These are phyloP conservation scores for Pogonomyrmex californicus DNA, from an alignment of 1,140 invertebrate species.

Conservation along the genomic window DNA sequence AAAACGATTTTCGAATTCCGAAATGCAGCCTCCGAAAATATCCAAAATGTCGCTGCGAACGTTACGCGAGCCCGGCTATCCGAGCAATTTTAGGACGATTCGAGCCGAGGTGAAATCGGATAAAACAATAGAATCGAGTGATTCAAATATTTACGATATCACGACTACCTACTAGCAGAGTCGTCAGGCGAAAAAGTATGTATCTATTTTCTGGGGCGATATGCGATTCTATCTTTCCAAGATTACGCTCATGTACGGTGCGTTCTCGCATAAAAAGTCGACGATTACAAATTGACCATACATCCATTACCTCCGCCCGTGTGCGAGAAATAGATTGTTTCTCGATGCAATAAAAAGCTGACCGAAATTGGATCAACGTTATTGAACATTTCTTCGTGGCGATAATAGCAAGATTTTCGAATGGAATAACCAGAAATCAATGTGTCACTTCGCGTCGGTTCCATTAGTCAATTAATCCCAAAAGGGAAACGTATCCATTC, in stretches of 20 bases:
- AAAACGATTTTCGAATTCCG: slow-evolving; percentile 8
- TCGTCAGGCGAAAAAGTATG: not conserved
- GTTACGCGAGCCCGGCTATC: not conserved
- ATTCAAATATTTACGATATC: not conserved
- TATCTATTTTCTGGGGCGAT: not conserved
- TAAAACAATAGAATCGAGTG: not conserved
- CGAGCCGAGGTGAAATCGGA: not conserved
- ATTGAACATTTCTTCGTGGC: slow-evolving; percentile 9
- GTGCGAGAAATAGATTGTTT: not conserved
- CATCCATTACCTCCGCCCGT: not conserved
- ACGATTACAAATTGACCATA: slow-evolving; percentile 18
- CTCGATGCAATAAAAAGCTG: not conserved
- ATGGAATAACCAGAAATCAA: slow-evolving; percentile 16
- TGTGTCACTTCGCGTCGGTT: not conserved
- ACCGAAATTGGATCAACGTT: not conserved
- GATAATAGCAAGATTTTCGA: slow-evolving; percentile 24
- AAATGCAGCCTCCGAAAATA: not conserved
- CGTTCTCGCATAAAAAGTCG: not conserved
- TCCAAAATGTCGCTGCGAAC: not conserved
- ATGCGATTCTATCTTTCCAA: slow-evolving; percentile 4
- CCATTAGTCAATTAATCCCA: slow-evolving; percentile 44
- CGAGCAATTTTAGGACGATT: not conserved
- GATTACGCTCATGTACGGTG: not conserved
- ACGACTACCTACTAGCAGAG: not conserved
- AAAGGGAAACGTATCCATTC: slow-evolving; percentile 2